These are phyloP conservation scores for Amblyjoppa proteus DNA, from an alignment of 2,888 invertebrate species.

Conservation along the genomic window DNA sequence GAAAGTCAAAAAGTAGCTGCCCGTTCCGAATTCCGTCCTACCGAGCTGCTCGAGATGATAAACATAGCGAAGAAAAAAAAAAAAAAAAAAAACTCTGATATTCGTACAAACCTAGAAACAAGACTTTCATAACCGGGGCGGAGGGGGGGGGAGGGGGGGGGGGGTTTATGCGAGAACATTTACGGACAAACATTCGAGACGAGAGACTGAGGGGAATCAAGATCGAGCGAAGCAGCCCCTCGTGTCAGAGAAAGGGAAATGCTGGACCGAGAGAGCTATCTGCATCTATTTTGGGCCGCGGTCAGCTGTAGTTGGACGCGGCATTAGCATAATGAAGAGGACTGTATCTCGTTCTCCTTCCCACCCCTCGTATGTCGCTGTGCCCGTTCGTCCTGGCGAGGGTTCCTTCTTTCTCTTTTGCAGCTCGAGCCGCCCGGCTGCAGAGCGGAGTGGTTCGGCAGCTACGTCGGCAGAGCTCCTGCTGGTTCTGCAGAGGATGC, in stretches of 20 bases:
- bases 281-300: conserved; percentile 78
- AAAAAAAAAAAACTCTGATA: not conserved
- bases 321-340: conserved; percentile 83
- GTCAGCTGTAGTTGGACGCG: conserved; percentile 80
- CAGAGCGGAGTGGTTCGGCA: conserved; percentile 68
- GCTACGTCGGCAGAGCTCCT: conserved; percentile 70
- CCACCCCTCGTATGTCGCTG: conserved; percentile 68
- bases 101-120: conserved; percentile 13
- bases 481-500: conserved; percentile 56
- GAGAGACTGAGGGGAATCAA: conserved; percentile 8
- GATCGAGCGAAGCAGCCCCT: conserved; percentile 32
- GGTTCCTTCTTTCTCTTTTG: conserved; percentile 61
- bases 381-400: conserved; percentile 64
- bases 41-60: not conserved
- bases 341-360: conserved; percentile 59
- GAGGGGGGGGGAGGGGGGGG: not conserved
- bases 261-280: conserved; percentile 70
- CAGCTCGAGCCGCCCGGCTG: conserved; percentile 62
- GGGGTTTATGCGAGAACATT: not conserved
- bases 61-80: not conserved
- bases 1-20: no score
- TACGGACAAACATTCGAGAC: not conserved
- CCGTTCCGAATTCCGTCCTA: not conserved
- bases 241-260: not conserved
- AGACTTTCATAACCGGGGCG: not conserved